Evolutionary conservation across 2,888 invertebrate genomes (phyloP).

Genomic region (Petrolisthes manimaculis): DNA sequence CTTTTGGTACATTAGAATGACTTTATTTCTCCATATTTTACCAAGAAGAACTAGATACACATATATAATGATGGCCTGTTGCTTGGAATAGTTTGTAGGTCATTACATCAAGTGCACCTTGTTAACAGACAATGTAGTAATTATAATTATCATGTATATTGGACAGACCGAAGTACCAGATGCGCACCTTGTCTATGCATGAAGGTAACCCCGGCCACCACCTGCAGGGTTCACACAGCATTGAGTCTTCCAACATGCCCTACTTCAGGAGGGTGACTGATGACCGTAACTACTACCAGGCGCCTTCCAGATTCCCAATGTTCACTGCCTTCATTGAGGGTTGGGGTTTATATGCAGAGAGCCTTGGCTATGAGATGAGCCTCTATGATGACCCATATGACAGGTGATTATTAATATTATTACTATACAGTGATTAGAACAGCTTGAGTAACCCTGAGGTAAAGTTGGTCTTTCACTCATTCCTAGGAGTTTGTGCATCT

Average conservation of each 20-base stretch:
- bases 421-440: too few species aligned
- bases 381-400: slow-evolving; percentile 68
- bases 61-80: too few species aligned
- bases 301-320: slow-evolving; percentile 62
- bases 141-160: too few species aligned
- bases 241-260: slow-evolving; percentile 52
- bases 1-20: neutral
- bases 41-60: too few species aligned
- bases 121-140: too few species aligned
- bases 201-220: slow-evolving; percentile 71
- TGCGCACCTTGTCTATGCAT: slow-evolving; percentile 70
- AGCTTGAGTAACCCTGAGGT: too few species aligned
- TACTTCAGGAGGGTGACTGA: slow-evolving; percentile 50
- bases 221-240: slow-evolving; percentile 68
- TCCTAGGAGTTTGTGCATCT: too few species aligned
- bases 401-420: slow-evolving; percentile 30
- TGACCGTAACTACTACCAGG: slow-evolving; percentile 48
- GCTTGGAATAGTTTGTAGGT: too few species aligned
- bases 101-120: too few species aligned
- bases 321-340: slow-evolving; percentile 66
- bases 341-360: slow-evolving; percentile 70
- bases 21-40: too few species aligned
- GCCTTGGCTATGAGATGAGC: slow-evolving; percentile 69
- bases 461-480: too few species aligned
- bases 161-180: slow-evolving; percentile 69